Base-by-base conservation (phyloP, 23 tunicate genomes). In the Trididemnum clinides region DNA sequence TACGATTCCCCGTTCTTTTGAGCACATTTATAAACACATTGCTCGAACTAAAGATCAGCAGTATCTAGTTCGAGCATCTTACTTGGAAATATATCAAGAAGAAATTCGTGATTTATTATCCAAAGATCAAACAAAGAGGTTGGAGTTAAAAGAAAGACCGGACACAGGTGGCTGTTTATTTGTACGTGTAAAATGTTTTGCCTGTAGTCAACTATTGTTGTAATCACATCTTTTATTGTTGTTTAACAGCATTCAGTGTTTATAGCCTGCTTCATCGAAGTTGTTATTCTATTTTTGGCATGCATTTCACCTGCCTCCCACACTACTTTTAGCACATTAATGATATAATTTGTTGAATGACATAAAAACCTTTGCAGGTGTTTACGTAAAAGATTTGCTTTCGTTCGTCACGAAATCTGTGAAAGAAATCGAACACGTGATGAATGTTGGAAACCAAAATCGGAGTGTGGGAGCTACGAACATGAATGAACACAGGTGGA, bases 371-470 rank as follows among this genome's bases (percentile, higher is more conserved):
- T 44, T 10, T 83, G 34, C 57, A 94, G 98, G 98, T 35, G 88
- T 94, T 33, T 94, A 94, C 81, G 94, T 94, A 3, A 94, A 94
- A 76, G 98, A 94, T 64, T 54, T 94, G 22, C 88, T 94, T 28
- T 94, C 98, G 35, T 94, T 94, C 63, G 99, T 95, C 4, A 90
- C 95, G 4, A 95, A 95, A 65, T 90, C 95, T 1, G 99, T 95
- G 81, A 87, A 95, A 59, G 99, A 95, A 78, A 95, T 95, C 51
- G 99, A 95, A 66, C 99, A 95, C 70, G 99, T 95, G 21, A 95
- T 95, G 99, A 90, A 90, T 64, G 99, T 95, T 38, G 99, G 99
- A 77, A 95, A 95, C 74, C 95, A 95, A 71, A 95, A 90, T 71
- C 58, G 99, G 62, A 90, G 96, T 76, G 99, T 95, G 31, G 99